phyloP scores from a whole-genome alignment of 2,113 vertebrate species.

The Tachuris rubrigastra region DNA sequence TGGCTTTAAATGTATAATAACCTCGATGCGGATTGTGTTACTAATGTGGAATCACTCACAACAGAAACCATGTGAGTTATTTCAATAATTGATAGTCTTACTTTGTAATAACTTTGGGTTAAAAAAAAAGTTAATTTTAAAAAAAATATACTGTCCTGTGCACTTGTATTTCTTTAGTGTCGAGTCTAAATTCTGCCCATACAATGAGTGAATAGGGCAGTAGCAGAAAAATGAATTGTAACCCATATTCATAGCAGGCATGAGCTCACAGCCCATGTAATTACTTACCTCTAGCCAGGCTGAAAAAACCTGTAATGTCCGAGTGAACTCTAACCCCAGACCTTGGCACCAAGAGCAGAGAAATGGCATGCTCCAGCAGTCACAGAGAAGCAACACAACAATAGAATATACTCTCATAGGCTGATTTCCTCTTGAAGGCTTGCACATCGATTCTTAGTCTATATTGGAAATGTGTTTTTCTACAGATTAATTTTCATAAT shows the following conservation, averaged over 20 bases:
- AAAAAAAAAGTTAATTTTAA: accelerated
- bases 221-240: background rate
- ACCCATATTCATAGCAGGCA: background rate
- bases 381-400: background rate
- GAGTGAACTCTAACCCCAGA: background rate
- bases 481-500: background rate
- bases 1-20: background rate
- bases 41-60: background rate
- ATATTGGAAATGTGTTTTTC: background rate
- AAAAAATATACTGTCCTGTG: accelerated
- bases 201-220: background rate
- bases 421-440: background rate
- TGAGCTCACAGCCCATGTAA: background rate
- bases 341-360: background rate
- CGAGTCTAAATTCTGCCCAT: background rate
- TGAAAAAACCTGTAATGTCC: background rate
- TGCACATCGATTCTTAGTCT: background rate
- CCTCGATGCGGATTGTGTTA: background rate
- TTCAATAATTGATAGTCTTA: background rate
- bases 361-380: background rate
- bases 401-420: background rate
- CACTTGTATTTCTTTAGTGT: background rate
- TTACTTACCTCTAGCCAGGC: background rate
- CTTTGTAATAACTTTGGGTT: background rate
- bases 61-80: background rate